Evolutionary conservation across 2,888 invertebrate genomes (phyloP), one percentile per base, ranked within the genome.

Genomic region (Electrophaes corylata): DNA sequence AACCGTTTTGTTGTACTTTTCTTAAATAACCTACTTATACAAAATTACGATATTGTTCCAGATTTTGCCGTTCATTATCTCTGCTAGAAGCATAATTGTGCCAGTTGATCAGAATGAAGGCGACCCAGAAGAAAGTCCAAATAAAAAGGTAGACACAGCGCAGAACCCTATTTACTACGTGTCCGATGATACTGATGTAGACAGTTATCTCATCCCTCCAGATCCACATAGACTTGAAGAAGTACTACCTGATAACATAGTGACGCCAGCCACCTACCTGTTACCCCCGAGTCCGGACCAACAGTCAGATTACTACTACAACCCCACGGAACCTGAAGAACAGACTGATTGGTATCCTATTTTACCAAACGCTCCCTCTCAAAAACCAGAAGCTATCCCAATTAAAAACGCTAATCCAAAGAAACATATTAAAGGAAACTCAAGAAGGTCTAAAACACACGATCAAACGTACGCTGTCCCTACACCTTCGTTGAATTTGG

Each of bases 341-440:
- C 88, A 90, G 66, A 79, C 80, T 2, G 91, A 90, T 40, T 91
- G 91, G 91, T 81, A 86, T 64, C 91, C 91, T 1, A 85, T 91
- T 48, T 69, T 77, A 1, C 76, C 84, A 64, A 40, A 47, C 12
- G 52, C 39, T 19, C 62, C 61, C 45, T 20, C 60, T 16, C 61
- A 59, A 20, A 65, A 76, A 59, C 52, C 64, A 8, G 71, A 78
- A 46, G 76, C 81, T 3, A 75, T 79, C 35, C 48, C 63, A 75
- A 57, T 73, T 35, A 43, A 43, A 73, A 35, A 50, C 23, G 29
- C 53, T 60, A 70, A 47, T 60, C 66, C 37, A 44, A 64, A 54
- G 57, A 55, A 39, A 33, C n/a, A 44, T 33, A 49, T 59, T 44
- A 46, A 67, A 55, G 46, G 51, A 46, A 59, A 56, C 35, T 66